A percentile compares a stretch with the other conserved stretches of the same genome.
Conservation (phyloP, 53 echinoderm and acorn worm species). For the Arbacia lixula region DNA sequence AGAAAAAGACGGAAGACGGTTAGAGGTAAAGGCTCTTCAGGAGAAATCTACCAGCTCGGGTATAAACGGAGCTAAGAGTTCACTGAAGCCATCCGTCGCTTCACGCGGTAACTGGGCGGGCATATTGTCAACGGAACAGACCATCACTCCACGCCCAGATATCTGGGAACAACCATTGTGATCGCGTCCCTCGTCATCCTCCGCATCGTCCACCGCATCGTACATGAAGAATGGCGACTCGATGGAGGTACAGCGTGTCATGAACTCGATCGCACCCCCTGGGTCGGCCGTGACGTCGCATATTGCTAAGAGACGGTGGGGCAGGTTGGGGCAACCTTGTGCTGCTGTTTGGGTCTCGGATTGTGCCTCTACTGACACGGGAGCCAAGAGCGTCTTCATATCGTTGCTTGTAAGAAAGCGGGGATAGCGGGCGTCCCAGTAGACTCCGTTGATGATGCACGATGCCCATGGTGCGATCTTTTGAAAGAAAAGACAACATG, state of each 20-base stretch:
- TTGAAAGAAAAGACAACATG: too few species aligned
- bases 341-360: slow-evolving; percentile 48
- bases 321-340: slow-evolving; percentile 81
- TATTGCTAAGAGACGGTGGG: slow-evolving; percentile 89
- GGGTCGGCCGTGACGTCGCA: slow-evolving; percentile 94
- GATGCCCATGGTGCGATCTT: slow-evolving; percentile 94
- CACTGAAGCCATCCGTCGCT: slow-evolving; percentile 89
- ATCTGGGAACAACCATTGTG: slow-evolving; percentile 84
- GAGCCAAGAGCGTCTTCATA: slow-evolving; percentile 75
- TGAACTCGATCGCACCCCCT: slow-evolving; percentile 90
- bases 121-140: slow-evolving; percentile 93
- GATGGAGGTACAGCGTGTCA: slow-evolving; percentile 80
- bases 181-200: slow-evolving; percentile 82
- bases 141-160: slow-evolving; percentile 90
- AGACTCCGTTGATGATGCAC: slow-evolving; percentile 90
- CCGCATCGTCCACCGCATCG: too few species aligned
- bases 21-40: background rate
- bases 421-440: slow-evolving; percentile 85
- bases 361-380: too few species aligned
- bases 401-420: slow-evolving; percentile 87
- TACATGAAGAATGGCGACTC: slow-evolving; percentile 82
- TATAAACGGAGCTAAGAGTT: slow-evolving; percentile 53
- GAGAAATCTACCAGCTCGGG: slow-evolving; percentile 75
- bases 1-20: too few species aligned
- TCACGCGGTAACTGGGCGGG: slow-evolving; percentile 90